These are phyloP conservation scores for Napeogenes sylphis DNA, from an alignment of 2,888 invertebrate genomes.

Conservation along the genomic window DNA sequence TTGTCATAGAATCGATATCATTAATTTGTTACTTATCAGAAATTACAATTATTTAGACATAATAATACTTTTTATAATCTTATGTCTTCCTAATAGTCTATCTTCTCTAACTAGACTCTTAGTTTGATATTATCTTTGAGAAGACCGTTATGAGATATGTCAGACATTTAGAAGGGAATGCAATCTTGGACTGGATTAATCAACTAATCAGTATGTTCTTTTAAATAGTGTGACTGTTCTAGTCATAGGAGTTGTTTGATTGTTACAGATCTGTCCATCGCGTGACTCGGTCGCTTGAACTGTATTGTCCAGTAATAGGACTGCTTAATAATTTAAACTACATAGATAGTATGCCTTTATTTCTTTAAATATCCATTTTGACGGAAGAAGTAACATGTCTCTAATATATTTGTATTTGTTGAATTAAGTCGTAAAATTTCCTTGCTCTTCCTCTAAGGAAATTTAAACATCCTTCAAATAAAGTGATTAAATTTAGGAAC, in stretches of 20 bases:
- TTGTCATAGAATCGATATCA: too few species aligned
- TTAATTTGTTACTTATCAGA: too few species aligned
- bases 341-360: not conserved
- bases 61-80: too few species aligned
- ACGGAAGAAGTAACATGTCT: too few species aligned
- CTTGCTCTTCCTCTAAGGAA: too few species aligned
- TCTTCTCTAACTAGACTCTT: too few species aligned
- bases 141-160: too few species aligned
- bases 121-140: too few species aligned
- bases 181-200: not conserved
- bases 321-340: conserved; percentile 14
- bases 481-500: conserved; percentile 38
- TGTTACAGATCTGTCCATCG: not conserved
- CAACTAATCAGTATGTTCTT: not conserved
- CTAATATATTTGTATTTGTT: too few species aligned
- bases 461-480: conserved; percentile 31
- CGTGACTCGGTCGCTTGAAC: not conserved
- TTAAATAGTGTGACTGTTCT: not conserved
- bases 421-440: too few species aligned
- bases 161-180: not conserved
- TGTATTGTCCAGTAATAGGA: conserved; percentile 11
- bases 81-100: too few species aligned
- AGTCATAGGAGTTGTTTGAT: not conserved
- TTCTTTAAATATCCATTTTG: not conserved
- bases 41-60: too few species aligned